Conservation (phyloP, 2,113 vertebrate species). For the Cisticola juncidis region DNA sequence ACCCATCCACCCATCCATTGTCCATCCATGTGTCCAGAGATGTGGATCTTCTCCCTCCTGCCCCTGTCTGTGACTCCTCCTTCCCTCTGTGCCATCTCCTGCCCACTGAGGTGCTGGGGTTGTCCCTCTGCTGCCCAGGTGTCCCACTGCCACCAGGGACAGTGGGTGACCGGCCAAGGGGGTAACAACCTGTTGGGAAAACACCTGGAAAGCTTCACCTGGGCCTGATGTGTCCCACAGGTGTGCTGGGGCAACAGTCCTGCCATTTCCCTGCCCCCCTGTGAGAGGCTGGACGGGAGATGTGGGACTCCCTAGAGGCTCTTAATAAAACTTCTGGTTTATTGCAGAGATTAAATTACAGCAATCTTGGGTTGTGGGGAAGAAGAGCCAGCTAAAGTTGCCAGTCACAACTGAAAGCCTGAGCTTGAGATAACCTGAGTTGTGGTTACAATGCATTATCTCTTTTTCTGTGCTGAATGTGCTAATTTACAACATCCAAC, state of each 20-base stretch:
- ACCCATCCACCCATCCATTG: not conserved
- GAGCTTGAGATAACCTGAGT: no score
- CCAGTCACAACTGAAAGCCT: no score
- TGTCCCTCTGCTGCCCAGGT: not conserved
- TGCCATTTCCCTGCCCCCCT: not conserved
- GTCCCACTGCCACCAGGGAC: rapidly evolving
- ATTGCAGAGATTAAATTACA: no score
- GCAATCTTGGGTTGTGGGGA: no score
- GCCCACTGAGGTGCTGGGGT: rapidly evolving
- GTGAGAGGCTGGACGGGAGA: no score
- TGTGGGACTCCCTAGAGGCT: no score
- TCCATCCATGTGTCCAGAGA: not conserved
- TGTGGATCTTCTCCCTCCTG: not conserved
- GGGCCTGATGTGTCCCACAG: rapidly evolving
- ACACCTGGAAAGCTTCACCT: not conserved
- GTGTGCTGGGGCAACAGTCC: rapidly evolving
- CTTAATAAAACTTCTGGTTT: no score
- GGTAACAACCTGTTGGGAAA: not conserved
- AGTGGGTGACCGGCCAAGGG: rapidly evolving
- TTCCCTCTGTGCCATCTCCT: not conserved
- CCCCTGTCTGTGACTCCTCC: not conserved
- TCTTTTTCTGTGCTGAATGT: no score
- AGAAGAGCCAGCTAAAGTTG: no score
- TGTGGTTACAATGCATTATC: no score
- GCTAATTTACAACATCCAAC: no score